Conservation (phyloP, 2,797 vertebrate genomes). For the Urosaurus nigricauda region DNA sequence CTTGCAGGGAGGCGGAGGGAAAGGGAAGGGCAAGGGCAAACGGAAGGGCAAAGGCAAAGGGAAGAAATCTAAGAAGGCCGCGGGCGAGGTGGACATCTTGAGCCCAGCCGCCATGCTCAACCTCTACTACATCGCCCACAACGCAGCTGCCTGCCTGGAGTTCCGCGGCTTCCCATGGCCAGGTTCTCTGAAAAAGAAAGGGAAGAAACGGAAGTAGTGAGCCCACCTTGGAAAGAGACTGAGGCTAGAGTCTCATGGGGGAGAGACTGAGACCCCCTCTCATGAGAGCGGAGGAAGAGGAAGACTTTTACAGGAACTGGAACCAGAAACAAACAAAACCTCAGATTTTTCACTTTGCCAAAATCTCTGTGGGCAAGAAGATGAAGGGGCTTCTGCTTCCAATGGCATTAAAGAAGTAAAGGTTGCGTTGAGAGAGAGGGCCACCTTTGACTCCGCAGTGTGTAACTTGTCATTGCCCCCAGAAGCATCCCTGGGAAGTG, state of each 20-base stretch:
- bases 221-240: slow-evolving; percentile 2
- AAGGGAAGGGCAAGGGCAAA: slow-evolving; percentile 73
- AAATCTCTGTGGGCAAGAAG: accelerated
- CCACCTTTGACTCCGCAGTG: background rate
- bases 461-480: background rate
- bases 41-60: slow-evolving; percentile 71
- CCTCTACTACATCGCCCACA: slow-evolving; percentile 89
- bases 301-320: background rate
- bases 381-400: background rate
- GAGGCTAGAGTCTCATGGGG: accelerated
- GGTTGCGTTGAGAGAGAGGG: slow-evolving; percentile 18
- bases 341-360: slow-evolving; percentile 1
- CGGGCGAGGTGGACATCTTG: slow-evolving; percentile 81
- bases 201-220: slow-evolving; percentile 65
- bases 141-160: slow-evolving; percentile 83
- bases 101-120: slow-evolving; percentile 87
- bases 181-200: slow-evolving; percentile 80
- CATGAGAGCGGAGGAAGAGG: accelerated
- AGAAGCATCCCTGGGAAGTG: too few relatives aligned
- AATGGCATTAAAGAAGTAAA: background rate
- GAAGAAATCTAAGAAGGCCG: slow-evolving; percentile 71
- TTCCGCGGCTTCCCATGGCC: slow-evolving; percentile 86
- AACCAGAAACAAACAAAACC: accelerated
- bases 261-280: background rate
- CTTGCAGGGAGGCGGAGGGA: slow-evolving; percentile 76